A percentile compares a stretch with the other conserved stretches of the same genome.
These are phyloP conservation scores for Onychorhynchus coronatus DNA, from an alignment of 2,113 vertebrate genomes.

Conservation along the genomic window DNA sequence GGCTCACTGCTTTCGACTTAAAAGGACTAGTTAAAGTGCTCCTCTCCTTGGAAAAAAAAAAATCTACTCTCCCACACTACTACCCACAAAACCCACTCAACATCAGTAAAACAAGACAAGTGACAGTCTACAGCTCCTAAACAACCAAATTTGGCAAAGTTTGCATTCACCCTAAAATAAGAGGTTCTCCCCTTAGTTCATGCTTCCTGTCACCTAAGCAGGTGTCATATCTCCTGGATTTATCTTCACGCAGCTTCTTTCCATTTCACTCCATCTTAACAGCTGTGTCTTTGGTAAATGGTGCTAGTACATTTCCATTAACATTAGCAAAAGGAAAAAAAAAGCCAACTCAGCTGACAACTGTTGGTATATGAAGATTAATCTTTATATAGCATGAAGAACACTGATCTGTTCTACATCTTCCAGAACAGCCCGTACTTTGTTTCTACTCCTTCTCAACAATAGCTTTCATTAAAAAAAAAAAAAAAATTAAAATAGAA, in stretches of 20 bases:
- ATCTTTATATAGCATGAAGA: constrained; percentile 47
- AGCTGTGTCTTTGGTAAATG: constrained; percentile 48
- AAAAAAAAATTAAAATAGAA: background rate
- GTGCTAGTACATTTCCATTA: constrained; percentile 53
- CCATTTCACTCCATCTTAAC: constrained; percentile 34
- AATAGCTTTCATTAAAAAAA: background rate
- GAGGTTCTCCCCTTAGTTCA: background rate
- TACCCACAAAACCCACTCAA: background rate
- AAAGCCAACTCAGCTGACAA: constrained; percentile 39
- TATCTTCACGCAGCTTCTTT: constrained; percentile 23
- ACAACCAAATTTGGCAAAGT: background rate
- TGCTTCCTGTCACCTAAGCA: background rate
- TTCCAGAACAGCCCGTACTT: background rate
- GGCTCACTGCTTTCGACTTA: background rate
- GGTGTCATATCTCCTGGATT: constrained; percentile 26
- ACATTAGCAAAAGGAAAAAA: constrained; percentile 49
- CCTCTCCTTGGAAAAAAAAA: background rate
- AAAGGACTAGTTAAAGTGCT: background rate
- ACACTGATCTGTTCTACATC: constrained; percentile 14
- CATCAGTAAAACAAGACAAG: background rate
- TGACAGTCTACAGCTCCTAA: background rate
- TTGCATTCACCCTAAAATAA: background rate
- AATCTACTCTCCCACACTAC: too few species aligned
- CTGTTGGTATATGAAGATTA: constrained; percentile 37
- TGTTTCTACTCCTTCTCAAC: constrained; percentile 21